Conservation (phyloP, 2,113 vertebrate species). For the Gila orcuttii region DNA sequence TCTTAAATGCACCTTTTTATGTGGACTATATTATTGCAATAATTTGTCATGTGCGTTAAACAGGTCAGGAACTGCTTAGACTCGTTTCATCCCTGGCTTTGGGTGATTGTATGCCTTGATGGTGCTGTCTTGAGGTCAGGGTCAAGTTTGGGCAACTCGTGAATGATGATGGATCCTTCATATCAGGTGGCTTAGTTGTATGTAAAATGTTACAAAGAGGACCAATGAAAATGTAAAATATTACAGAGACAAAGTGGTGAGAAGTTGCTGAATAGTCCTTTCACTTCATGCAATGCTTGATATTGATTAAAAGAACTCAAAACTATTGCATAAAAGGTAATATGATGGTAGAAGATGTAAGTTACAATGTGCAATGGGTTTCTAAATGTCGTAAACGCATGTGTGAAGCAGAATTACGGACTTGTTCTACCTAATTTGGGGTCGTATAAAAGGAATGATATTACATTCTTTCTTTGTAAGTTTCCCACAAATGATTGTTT, state of each 20-base stretch:
- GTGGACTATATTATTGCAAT: slow-evolving; percentile 20
- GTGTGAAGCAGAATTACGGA: slow-evolving; percentile 70
- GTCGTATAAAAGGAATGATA: slow-evolving; percentile 61
- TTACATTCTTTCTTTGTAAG: slow-evolving; percentile 74
- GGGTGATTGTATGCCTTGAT: slow-evolving; percentile 3
- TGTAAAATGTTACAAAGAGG: not conserved
- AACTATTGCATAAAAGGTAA: slow-evolving; percentile 61
- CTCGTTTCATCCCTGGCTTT: not conserved
- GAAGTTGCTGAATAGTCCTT: slow-evolving; percentile 80
- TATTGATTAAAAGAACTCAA: slow-evolving; percentile 63
- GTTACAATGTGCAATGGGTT: slow-evolving; percentile 72
- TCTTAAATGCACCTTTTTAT: slow-evolving; percentile 22
- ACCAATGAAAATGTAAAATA: not conserved
- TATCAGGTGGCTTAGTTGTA: not conserved
- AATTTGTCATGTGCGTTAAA: not conserved
- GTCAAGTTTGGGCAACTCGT: slow-evolving; percentile 2
- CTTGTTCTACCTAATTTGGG: slow-evolving; percentile 61
- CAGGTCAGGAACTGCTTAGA: not conserved
- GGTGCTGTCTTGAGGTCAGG: slow-evolving; percentile 10
- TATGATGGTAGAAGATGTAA: slow-evolving; percentile 72
- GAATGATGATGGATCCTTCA: not conserved
- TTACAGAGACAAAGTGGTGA: slow-evolving; percentile 59
- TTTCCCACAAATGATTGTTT: slow-evolving; percentile 74
- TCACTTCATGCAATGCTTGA: slow-evolving; percentile 72
- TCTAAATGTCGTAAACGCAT: slow-evolving; percentile 80